Evolutionary conservation across 2,888 invertebrate genomes (phyloP).

Genomic region (Phrixothrix hirtus): DNA sequence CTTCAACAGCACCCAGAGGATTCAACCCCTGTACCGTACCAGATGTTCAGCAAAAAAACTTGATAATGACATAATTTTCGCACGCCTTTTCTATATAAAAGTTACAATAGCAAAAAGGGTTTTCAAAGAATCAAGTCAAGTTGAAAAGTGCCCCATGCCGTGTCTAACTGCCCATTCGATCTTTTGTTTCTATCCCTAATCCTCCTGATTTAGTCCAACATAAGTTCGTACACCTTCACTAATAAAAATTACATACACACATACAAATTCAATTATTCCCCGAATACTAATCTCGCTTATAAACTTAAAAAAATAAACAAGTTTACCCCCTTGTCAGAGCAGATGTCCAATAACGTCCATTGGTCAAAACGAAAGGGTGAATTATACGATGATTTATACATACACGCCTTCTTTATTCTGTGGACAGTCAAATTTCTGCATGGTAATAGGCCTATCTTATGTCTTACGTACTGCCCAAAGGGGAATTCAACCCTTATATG

Average conservation of each 20-base stretch:
- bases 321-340: constrained; percentile 5
- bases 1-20: constrained; percentile 21
- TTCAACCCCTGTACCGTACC: constrained; percentile 30
- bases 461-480: constrained; percentile 10
- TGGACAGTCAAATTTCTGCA: constrained; percentile 24
- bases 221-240: background rate
- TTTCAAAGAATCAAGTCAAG: constrained; percentile 40
- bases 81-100: constrained; percentile 49
- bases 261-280: too few relatives aligned
- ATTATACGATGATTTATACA: constrained; percentile 24
- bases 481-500: constrained; percentile 2
- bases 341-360: constrained; percentile 24
- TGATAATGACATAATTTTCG: constrained; percentile 50
- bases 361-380: constrained; percentile 29
- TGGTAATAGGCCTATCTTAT: constrained; percentile 26
- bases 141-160: constrained; percentile 43
- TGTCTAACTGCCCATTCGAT: constrained; percentile 35
- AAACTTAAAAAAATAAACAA: background rate
- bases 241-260: too few relatives aligned
- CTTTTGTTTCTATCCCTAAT: constrained; percentile 30
- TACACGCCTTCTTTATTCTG: constrained; percentile 29
- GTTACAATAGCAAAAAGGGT: constrained; percentile 44
- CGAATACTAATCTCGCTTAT: constrained; percentile 1
- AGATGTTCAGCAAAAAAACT: constrained; percentile 44
- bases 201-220: background rate